phyloP scores from a whole-genome alignment of 2,113 vertebrate species.

The Archilochus colubris region DNA sequence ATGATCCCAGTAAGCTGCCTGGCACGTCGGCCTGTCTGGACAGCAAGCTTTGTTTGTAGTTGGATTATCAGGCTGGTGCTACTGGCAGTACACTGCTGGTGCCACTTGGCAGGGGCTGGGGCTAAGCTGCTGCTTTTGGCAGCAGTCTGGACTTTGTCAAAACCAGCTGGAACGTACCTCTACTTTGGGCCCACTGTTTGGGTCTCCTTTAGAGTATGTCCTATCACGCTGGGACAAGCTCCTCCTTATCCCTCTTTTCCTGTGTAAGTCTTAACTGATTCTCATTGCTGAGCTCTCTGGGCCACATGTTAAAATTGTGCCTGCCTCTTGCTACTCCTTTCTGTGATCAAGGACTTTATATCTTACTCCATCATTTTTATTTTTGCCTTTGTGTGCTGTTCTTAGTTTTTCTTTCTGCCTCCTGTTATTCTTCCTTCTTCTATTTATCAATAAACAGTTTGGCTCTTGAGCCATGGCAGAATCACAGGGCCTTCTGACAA shows the following conservation, averaged over 20 bases:
- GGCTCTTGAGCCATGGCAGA: neutral
- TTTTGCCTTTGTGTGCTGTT: neutral
- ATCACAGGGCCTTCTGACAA: neutral
- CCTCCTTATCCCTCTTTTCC: neutral
- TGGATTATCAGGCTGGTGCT: neutral
- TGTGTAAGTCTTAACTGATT: neutral
- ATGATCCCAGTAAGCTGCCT: neutral
- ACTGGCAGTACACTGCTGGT: fast-evolving
- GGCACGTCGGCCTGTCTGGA: fast-evolving
- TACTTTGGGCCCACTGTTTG: neutral
- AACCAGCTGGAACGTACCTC: neutral
- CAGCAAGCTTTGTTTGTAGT: fast-evolving
- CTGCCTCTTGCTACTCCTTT: neutral
- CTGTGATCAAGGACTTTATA: neutral
- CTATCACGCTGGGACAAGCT: neutral
- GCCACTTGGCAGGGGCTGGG: neutral
- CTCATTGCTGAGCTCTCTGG: neutral
- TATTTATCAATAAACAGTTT: neutral
- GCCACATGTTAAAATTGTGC: neutral
- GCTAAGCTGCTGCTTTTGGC: neutral
- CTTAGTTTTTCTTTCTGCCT: neutral
- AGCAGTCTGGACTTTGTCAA: neutral
- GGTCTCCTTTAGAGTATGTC: neutral
- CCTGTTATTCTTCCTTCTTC: neutral
- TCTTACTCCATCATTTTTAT: neutral